A percentile compares a stretch with the other conserved stretches of the same genome.
phyloP scores from a whole-genome alignment of 2,113 vertebrate species.

The Dasyprocta punctata region DNA sequence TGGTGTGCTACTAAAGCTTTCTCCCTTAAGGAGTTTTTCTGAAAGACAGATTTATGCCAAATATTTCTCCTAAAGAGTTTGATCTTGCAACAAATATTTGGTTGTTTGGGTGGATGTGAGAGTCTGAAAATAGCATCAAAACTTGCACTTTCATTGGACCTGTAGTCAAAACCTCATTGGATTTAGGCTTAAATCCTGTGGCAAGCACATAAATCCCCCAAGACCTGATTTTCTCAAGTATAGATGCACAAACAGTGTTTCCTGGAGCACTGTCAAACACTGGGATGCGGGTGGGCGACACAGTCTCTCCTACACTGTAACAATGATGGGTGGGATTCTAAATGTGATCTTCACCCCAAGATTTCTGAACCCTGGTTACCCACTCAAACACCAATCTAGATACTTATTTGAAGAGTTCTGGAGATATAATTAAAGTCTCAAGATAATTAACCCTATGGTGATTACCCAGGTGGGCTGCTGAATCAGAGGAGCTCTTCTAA shows the following conservation, averaged over 20 bases:
- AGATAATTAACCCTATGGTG: neutral
- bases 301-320: neutral
- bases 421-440: neutral
- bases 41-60: slow-evolving; percentile 17
- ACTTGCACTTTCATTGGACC: slow-evolving; percentile 52
- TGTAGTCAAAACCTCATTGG: neutral
- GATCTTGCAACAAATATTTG: neutral
- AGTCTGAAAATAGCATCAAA: slow-evolving; percentile 10
- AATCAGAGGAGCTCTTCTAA: neutral
- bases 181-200: neutral
- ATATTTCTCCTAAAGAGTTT: neutral
- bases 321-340: neutral
- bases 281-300: neutral
- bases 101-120: neutral
- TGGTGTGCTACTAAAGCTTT: neutral
- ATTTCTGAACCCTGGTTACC: neutral
- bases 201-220: neutral
- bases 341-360: neutral
- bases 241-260: neutral
- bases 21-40: neutral
- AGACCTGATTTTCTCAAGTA: neutral
- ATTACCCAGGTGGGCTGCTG: neutral
- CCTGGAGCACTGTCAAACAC: neutral
- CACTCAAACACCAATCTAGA: neutral
- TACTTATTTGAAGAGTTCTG: slow-evolving; percentile 18